Evolutionary conservation across 2,113 vertebrate species (phyloP).

Genomic region (Chamaetylas fuelleborni): DNA sequence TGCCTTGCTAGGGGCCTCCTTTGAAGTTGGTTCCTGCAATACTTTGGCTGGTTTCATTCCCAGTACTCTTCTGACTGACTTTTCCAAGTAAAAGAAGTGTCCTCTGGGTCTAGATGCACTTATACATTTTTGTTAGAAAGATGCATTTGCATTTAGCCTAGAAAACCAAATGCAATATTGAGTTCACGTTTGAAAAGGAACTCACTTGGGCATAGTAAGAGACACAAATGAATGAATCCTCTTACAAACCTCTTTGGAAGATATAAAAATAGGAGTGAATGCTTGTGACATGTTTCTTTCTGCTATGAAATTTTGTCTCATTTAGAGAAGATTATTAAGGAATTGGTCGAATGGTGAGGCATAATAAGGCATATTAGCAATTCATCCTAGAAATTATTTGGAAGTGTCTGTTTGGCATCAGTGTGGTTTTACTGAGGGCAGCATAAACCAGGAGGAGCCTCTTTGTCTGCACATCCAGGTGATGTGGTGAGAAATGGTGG

Average conservation of each 20-base stretch:
- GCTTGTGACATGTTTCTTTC: slow-evolving; percentile 29
- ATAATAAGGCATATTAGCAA: slow-evolving; percentile 15
- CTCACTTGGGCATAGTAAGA: neutral
- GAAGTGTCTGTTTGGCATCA: slow-evolving; percentile 2
- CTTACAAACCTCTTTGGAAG: slow-evolving; percentile 44
- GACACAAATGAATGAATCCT: slow-evolving; percentile 12
- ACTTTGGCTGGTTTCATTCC: slow-evolving; percentile 64
- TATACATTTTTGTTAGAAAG: slow-evolving; percentile 63
- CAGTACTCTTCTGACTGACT: slow-evolving; percentile 45
- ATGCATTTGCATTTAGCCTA: slow-evolving; percentile 58
- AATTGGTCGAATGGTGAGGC: neutral
- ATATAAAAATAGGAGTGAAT: slow-evolving; percentile 1
- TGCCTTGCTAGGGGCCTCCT: slow-evolving; percentile 29
- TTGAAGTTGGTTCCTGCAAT: slow-evolving; percentile 41
- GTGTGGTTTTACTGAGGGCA: neutral
- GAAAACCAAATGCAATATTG: slow-evolving; percentile 52
- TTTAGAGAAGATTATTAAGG: slow-evolving; percentile 30
- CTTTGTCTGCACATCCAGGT: slow-evolving; percentile 16
- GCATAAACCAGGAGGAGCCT: slow-evolving; percentile 9
- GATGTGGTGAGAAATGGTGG: neutral
- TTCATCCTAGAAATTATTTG: slow-evolving; percentile 9
- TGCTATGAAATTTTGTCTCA: slow-evolving; percentile 3
- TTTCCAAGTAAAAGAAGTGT: neutral
- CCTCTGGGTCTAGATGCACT: slow-evolving; percentile 45
- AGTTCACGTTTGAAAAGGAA: slow-evolving; percentile 58